Percentiles rank a stretch among this genome's conserved stretches.
Evolutionary conservation across 1,140 invertebrate species (phyloP).

Genomic region (Lepidurus apus): DNA sequence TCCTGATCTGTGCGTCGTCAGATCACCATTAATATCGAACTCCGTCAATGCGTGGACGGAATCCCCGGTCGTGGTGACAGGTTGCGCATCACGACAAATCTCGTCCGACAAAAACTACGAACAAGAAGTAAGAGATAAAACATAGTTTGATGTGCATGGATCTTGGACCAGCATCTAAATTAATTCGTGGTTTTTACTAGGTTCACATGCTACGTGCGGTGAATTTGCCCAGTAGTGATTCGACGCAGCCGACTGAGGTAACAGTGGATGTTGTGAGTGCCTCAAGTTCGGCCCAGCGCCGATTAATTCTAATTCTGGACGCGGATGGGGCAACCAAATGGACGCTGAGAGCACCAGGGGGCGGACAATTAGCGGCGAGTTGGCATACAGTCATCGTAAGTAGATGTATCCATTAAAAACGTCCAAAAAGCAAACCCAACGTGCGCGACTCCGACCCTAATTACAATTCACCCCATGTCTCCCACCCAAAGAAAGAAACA

Average conservation of each 20-base stretch:
- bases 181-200: neutral
- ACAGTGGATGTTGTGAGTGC: conserved; percentile 23
- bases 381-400: conserved; percentile 25
- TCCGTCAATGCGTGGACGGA: conserved; percentile 28
- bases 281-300: conserved; percentile 8
- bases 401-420: neutral
- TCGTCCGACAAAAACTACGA: neutral
- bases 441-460: too few species aligned
- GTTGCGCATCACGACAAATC: neutral
- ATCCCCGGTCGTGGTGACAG: neutral
- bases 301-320: conserved; percentile 29
- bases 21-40: neutral
- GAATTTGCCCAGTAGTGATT: neutral
- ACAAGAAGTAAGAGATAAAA: conserved; percentile 2
- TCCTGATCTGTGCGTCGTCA: conserved; percentile 24
- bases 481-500: too few species aligned
- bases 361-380: conserved; percentile 11
- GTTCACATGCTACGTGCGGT: conserved; percentile 25
- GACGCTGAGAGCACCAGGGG: conserved; percentile 5
- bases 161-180: neutral
- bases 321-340: conserved; percentile 19
- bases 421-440: too few species aligned
- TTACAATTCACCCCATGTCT: too few species aligned
- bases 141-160: neutral
- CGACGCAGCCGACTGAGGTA: neutral